A percentile compares a stretch with the other conserved stretches of the same genome.
These are phyloP conservation scores for Melipona bicolor DNA, from an alignment of 2,888 invertebrate species.

Conservation along the genomic window DNA sequence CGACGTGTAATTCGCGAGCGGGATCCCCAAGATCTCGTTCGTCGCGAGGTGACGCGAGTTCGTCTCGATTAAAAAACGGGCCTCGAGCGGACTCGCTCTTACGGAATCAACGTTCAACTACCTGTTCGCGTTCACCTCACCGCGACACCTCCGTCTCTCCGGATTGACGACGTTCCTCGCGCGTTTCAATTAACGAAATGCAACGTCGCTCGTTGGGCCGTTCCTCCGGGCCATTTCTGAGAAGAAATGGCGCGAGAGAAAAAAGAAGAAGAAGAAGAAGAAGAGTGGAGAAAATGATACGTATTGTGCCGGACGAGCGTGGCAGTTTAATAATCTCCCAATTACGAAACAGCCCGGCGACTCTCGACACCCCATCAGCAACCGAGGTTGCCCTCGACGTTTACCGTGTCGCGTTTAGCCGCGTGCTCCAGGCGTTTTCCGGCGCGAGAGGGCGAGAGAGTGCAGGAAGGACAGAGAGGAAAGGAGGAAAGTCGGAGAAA, in stretches of 20 bases:
- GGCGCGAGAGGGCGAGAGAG: neutral
- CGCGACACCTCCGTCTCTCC: neutral
- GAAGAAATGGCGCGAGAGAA: neutral
- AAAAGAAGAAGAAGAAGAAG: neutral
- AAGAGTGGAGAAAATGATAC: neutral
- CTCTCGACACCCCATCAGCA: neutral
- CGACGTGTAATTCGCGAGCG: neutral
- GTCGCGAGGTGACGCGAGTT: neutral
- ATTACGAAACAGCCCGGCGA: constrained; percentile 38
- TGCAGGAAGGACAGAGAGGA: neutral
- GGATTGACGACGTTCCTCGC: constrained; percentile 10
- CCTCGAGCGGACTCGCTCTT: neutral
- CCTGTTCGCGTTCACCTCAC: neutral
- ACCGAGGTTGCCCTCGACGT: constrained; percentile 29
- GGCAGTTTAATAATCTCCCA: constrained; percentile 47
- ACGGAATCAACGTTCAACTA: neutral
- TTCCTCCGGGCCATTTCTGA: neutral
- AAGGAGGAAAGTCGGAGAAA: neutral
- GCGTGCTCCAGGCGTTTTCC: constrained; percentile 28
- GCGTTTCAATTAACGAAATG: constrained; percentile 39
- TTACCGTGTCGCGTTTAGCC: constrained; percentile 43
- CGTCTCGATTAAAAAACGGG: constrained; percentile 23
- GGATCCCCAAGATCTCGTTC: no score
- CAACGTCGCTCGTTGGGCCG: neutral
- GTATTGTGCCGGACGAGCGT: constrained; percentile 27